Base-by-base conservation (phyloP, 2,797 vertebrate species). In the Rhinatrema bivittatum region DNA sequence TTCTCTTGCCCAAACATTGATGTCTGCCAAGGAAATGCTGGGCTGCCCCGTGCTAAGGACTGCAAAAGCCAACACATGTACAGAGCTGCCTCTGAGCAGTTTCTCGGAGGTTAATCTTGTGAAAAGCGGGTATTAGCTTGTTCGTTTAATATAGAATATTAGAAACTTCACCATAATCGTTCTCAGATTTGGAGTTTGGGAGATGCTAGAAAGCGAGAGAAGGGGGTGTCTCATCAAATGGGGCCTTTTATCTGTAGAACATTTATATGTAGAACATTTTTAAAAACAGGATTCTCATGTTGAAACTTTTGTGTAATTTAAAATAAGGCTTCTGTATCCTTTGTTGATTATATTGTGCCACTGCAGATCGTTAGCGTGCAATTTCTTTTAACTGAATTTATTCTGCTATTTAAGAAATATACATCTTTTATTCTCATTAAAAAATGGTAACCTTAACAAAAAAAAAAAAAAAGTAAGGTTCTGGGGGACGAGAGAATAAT, bases 201-300 rank as follows among this genome's bases (percentile, higher is more conserved):
- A 67, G 71, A 72, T 69, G 72, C 63, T 63, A 68, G 89, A 82
- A 68, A 29, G 33, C 65, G 60, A n/a, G n/a, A n/a, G n/a, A n/a
- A n/a, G n/a, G n/a, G n/a, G 56, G 64, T 57, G 39, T 72, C 76
- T 79, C 78, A 78, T 76, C 63, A 81, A 75, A 87, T 84, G 82
- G 87, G 89, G 79, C 62, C 69, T 90, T 93, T 92, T 91, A 60
- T 83, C 84, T 81, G 76, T 79, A 84, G 66, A 68, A n/a, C n/a
- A n/a, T n/a, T n/a, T 85, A 80, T 85, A 81, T 60, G 76, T 82
- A 75, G 74, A 75, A 72, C 72, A 70, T 66, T 60, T n/a, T n/a
- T n/a, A n/a, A n/a, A 54, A 64, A 68, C 67, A 85, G 82, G 90
- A 84, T 88, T 91, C 89, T 91, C 79, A 53, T 75, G 72, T 72